Conservation (phyloP, 2,113 vertebrate genomes). For the Salvelinus sp. region DNA sequence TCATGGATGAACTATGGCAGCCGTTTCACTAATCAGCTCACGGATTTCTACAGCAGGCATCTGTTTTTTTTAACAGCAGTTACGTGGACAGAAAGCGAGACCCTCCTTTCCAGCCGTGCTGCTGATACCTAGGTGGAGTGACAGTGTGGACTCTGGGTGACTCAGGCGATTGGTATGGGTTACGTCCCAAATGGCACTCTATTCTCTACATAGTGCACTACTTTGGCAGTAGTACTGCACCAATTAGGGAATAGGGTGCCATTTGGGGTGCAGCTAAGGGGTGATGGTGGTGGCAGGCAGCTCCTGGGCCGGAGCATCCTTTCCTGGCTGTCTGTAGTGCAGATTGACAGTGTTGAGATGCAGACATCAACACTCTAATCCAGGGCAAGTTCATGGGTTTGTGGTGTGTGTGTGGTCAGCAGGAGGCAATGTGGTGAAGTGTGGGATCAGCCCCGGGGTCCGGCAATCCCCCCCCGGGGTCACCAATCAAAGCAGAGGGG, state of each 20-base stretch:
- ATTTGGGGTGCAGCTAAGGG: conserved; percentile 17
- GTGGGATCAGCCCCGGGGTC: neutral
- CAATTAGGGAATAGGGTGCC: conserved; percentile 2
- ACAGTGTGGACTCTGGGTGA: conserved; percentile 17
- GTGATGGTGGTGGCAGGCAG: neutral
- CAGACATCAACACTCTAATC: conserved; percentile 29
- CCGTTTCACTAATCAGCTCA: neutral
- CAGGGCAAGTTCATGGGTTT: conserved; percentile 14
- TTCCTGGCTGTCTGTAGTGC: too few species aligned
- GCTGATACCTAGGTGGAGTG: conserved; percentile 2
- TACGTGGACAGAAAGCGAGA: neutral
- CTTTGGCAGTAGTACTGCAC: neutral
- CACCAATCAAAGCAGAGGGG: conserved; percentile 6
- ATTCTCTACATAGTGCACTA: conserved; percentile 5
- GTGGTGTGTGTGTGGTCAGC: conserved; percentile 5
- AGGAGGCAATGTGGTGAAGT: conserved; percentile 17
- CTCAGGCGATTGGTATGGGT: neutral
- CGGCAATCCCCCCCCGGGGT: conserved; percentile 7
- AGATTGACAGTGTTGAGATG: conserved; percentile 32
- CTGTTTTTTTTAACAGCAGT: neutral
- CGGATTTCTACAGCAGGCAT: neutral
- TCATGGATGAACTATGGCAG: neutral
- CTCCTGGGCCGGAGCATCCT: conserved; percentile 7
- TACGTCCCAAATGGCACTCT: neutral
- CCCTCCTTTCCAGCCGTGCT: neutral